These are phyloP conservation scores for Caretta caretta DNA, from an alignment of 2,113 vertebrate species.

Conservation along the genomic window DNA sequence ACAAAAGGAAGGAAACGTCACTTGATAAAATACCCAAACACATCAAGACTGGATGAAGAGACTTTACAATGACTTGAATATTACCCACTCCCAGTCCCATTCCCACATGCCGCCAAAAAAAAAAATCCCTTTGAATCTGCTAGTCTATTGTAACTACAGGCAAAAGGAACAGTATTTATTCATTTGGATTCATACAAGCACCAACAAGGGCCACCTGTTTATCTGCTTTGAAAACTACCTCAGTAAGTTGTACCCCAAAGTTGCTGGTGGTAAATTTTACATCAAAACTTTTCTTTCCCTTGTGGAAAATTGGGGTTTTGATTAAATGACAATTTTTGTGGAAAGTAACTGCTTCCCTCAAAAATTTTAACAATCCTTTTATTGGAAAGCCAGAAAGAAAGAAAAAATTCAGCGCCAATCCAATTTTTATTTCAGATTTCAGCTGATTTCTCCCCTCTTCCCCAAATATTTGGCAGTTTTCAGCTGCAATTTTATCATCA, in stretches of 20 bases:
- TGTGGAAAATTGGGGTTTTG: neutral
- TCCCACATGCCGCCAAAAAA: too few relatives aligned
- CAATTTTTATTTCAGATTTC: neutral
- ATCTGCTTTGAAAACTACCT: neutral
- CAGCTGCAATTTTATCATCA: neutral
- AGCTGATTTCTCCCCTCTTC: neutral
- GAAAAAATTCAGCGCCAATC: neutral
- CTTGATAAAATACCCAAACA: conserved; percentile 28
- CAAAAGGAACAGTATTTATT: neutral
- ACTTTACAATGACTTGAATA: neutral
- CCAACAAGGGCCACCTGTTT: neutral
- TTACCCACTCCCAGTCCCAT: rapidly evolving
- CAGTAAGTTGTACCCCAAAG: neutral
- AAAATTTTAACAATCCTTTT: neutral
- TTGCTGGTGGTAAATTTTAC: neutral
- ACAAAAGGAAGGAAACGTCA: conserved; percentile 37
- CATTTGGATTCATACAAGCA: rapidly evolving
- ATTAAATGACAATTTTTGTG: neutral
- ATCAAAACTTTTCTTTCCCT: neutral
- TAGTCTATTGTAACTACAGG: rapidly evolving
- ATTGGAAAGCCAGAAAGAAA: neutral
- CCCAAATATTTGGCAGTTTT: neutral
- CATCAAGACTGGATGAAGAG: neutral
- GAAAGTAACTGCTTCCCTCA: neutral
- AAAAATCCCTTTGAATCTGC: rapidly evolving